Conservation (phyloP, 2,888 invertebrate genomes). For the Drymonia ruficornis region DNA sequence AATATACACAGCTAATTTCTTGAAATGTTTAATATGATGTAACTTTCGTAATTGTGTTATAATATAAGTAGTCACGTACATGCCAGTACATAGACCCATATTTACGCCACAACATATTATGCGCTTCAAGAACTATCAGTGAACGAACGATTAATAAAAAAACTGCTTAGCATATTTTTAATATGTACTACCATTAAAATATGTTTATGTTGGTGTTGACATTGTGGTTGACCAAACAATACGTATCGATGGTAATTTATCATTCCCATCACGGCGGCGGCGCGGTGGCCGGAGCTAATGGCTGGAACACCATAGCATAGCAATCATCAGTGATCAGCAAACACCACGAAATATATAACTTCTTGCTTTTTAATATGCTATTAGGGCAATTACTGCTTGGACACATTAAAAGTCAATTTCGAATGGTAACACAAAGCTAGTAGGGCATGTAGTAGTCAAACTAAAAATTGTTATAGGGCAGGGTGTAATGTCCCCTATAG, state of each 20-base stretch:
- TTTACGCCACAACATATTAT: neutral
- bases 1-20: too few species aligned
- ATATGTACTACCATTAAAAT: neutral
- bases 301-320: neutral
- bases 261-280: neutral
- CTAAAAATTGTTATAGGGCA: too few species aligned
- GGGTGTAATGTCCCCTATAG: too few species aligned
- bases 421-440: too few species aligned
- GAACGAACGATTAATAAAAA: neutral
- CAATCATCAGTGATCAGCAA: too few species aligned
- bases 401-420: too few species aligned
- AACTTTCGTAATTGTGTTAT: too few species aligned
- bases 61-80: neutral
- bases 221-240: neutral
- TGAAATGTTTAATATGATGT: too few species aligned
- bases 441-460: too few species aligned
- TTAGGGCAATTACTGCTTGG: too few species aligned
- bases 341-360: neutral
- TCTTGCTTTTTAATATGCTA: too few species aligned
- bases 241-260: neutral
- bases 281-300: neutral
- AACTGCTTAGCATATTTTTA: neutral
- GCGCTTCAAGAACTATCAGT: neutral
- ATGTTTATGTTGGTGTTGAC: neutral
- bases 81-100: neutral